Evolutionary conservation across 2,113 vertebrate genomes (phyloP), one percentile per base, ranked within the genome.

Genomic region (Labeo catla): DNA sequence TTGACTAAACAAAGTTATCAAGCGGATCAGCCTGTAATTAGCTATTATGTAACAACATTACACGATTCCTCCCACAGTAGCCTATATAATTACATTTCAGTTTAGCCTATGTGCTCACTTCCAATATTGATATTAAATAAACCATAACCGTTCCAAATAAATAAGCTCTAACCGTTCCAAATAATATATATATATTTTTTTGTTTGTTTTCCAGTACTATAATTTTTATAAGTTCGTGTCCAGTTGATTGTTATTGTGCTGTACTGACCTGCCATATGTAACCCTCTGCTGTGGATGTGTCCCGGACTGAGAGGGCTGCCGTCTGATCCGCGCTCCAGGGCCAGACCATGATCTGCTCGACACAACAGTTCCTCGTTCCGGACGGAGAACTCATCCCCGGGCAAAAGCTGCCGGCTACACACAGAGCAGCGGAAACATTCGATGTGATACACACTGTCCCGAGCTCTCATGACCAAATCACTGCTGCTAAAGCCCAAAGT

Each of bases 341-440:
- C 86, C 73, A 95, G 90, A 87, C 95, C 93, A 91, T 98, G 97
- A 80, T 98, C 97, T 0, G 96, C 96, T 72, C 96, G 95, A 88
- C 97, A 98, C 87, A 98, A 94, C 85, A 99, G 93, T 92, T 97
- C 96, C 28, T 96, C 96, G 13, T 98, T 97, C 91, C 96, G 95
- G 88, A 99, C 94, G 61, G 96, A 97, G 95, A 98, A 98, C 92
- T 98, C 97, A 78, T 99, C 97, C 0, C 98, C 98, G 1, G 98
- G 98, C 89, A 98, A 93, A 81, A 99, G 97, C 91, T 97, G 97
- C 59, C 96, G 95, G 92, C 96, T 96, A 93, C 98, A 99, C 85
- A 96, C 96, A 1, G 97, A 95, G 94, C 98, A 99, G 90, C 97
- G 95, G 93, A 99, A 99, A 91, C 97, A 99, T 91, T 98, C 97